Evolutionary conservation across 2,797 vertebrate species (phyloP).

Genomic region (Acomys russatus): DNA sequence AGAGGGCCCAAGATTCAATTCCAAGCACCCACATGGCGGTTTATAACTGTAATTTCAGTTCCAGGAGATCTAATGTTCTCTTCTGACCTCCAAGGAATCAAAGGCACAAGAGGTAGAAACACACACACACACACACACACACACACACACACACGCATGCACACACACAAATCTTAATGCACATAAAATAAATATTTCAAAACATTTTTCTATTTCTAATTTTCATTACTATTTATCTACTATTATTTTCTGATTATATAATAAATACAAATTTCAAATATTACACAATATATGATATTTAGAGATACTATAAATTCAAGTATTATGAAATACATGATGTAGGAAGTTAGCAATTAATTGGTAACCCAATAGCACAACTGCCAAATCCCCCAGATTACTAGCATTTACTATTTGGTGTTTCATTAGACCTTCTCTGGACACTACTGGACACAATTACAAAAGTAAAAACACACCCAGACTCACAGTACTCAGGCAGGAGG

Average conservation of each 20-base stretch:
- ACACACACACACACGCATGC: too few relatives aligned
- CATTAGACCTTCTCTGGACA: not conserved
- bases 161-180: not conserved
- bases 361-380: fast-evolving
- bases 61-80: not conserved
- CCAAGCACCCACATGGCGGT: not conserved
- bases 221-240: not conserved
- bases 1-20: not conserved
- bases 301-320: not conserved
- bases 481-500: not conserved
- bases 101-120: not conserved
- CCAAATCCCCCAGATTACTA: not conserved
- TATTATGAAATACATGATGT: not conserved
- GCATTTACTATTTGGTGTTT: fast-evolving
- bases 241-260: slow-evolving; percentile 16
- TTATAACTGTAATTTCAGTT: not conserved
- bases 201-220: not conserved
- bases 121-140: not conserved
- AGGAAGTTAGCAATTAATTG: not conserved
- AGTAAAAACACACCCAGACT: not conserved
- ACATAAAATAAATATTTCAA: not conserved
- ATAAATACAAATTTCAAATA: not conserved
- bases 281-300: slow-evolving; percentile 24
- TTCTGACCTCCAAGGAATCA: not conserved
- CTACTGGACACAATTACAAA: not conserved